phyloP scores from a whole-genome alignment of 2,888 invertebrate genomes.

The Spialia ferax region DNA sequence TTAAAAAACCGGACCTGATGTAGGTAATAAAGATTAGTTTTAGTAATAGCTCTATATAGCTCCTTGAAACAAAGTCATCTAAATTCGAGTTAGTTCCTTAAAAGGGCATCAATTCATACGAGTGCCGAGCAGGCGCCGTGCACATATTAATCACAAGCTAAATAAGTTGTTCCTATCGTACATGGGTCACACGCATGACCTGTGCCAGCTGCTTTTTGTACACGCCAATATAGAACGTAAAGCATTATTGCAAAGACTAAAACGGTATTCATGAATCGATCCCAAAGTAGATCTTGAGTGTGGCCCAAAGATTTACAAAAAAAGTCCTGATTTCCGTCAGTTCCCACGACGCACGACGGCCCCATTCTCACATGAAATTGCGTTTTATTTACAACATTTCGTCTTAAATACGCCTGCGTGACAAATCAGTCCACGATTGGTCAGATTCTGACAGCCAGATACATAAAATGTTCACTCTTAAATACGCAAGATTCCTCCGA shows the following conservation, averaged over 20 bases:
- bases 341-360: conserved; percentile 74
- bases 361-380: conserved; percentile 76
- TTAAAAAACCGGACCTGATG: not conserved
- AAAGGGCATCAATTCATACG: conserved; percentile 27
- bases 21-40: not conserved
- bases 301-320: conserved; percentile 52
- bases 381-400: conserved; percentile 68
- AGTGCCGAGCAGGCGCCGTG: conserved; percentile 16
- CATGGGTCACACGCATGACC: conserved; percentile 38
- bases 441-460: conserved; percentile 57
- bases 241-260: conserved; percentile 33
- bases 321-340: conserved; percentile 69
- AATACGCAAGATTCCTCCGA: conserved; percentile 66
- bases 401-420: conserved; percentile 69
- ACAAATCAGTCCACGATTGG: conserved; percentile 70
- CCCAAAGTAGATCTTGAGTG: conserved; percentile 20
- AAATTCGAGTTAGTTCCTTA: conserved; percentile 21
- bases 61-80: conserved; percentile 14
- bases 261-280: conserved; percentile 24
- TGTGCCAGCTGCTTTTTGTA: conserved; percentile 20
- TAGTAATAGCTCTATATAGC: not conserved
- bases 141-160: conserved; percentile 32
- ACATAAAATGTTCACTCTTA: conserved; percentile 63
- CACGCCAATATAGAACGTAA: conserved; percentile 33
- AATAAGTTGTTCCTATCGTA: conserved; percentile 40